phyloP scores from a whole-genome alignment of 1,140 invertebrate genomes.

The Thaumetopoea pityocampa region DNA sequence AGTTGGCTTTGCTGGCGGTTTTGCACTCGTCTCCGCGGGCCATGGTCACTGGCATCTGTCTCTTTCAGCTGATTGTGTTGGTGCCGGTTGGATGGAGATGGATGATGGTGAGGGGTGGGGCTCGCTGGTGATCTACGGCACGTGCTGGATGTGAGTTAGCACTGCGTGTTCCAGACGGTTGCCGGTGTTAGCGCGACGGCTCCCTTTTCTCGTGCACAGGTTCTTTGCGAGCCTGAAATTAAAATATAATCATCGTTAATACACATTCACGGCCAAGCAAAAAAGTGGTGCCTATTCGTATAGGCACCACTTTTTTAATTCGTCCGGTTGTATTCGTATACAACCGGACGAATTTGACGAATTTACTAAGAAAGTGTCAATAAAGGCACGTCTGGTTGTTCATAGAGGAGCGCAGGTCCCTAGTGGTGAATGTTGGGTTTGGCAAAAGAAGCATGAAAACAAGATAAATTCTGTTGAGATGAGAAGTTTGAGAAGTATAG shows the following conservation, averaged over 20 bases:
- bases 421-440: too few relatives aligned
- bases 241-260: conserved; percentile 22
- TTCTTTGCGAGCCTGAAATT: conserved; percentile 83
- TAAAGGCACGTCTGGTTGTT: too few relatives aligned
- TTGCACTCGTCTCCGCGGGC: conserved; percentile 67
- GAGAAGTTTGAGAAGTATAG: too few relatives aligned
- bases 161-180: conserved; percentile 87
- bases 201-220: conserved; percentile 83
- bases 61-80: conserved; percentile 27
- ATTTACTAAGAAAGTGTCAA: too few relatives aligned
- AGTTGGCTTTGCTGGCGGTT: conserved; percentile 54
- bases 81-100: conserved; percentile 42
- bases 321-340: background rate
- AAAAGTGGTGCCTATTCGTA: background rate
- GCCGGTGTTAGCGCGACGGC: conserved; percentile 84
- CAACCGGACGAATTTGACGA: too few relatives aligned
- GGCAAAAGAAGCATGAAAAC: too few relatives aligned
- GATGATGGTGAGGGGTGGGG: conserved; percentile 41
- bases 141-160: conserved; percentile 87
- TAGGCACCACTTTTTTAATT: background rate
- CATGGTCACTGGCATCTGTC: conserved; percentile 37
- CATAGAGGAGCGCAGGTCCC: too few relatives aligned
- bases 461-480: too few relatives aligned
- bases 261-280: conserved; percentile 5
- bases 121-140: conserved; percentile 78